Evolutionary conservation across 2,113 vertebrate species (phyloP), one percentile per base, ranked within the genome.

Genomic region (Sylvietta virens): DNA sequence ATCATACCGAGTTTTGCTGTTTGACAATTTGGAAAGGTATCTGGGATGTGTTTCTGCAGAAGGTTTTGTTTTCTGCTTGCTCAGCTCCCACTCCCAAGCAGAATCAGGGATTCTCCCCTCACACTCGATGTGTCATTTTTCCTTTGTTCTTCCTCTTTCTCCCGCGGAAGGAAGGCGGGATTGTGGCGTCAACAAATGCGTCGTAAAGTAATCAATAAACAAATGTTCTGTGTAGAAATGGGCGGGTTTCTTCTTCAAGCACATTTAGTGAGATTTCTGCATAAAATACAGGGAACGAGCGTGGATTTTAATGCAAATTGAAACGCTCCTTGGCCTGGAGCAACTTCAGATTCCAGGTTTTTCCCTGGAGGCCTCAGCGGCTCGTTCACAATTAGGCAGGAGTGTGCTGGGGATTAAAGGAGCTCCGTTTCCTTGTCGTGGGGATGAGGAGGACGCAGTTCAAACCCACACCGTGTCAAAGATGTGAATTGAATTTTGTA

Each of bases 291-390:
- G 37, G 21, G 50, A 30, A 30, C 15, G 11, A 7, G 35, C 0
- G 1, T 21, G 56, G 86, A 18, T 67, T 85, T 56, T n/a, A 31
- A 50, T 53, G 42, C 44, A 88, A 56, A 81, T 7, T n/a, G n/a
- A n/a, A n/a, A n/a, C n/a, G n/a, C n/a, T n/a, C n/a, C n/a, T n/a
- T n/a, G 11, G 39, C 51, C 19, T 40, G 70, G 28, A 77, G 73
- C 37, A 51, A 15, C 2, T 6, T 27, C 15, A 66, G 85, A 67
- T 53, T 71, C 48, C 45, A 72, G 54, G 44, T 60, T 83, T 57
- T 37, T 92, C 89, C 87, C 84, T 18, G 50, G 94, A 86, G 91
- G 70, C 56, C 33, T 4, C 24, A 60, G 81, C 42, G 88, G 76
- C 31, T 81, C 33, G 5, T 35, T 86, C 73, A 30, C 67, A 64